These are phyloP conservation scores for Pteronura brasiliensis DNA, from an alignment of 2,113 vertebrate genomes.

Conservation along the genomic window DNA sequence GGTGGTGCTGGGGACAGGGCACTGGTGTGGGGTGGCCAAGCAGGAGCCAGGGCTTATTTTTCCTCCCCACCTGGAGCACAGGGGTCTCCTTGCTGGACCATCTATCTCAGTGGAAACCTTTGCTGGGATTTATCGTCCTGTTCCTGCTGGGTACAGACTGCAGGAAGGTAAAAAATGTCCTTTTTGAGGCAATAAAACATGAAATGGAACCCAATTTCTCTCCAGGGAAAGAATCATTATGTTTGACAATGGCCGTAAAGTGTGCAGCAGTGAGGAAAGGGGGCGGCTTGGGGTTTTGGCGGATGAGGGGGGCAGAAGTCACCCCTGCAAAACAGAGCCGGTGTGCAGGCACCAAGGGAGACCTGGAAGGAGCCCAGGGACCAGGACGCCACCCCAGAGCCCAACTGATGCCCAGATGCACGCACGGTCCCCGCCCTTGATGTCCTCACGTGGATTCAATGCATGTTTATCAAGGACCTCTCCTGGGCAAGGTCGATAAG, in stretches of 20 bases:
- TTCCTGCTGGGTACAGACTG: constrained; percentile 74
- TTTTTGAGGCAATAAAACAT: constrained; percentile 84
- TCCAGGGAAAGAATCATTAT: constrained; percentile 82
- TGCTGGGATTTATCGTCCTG: constrained; percentile 80
- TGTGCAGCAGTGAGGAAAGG: constrained; percentile 16
- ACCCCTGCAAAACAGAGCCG: rapidly evolving
- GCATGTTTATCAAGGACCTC: background rate
- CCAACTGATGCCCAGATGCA: too few relatives aligned
- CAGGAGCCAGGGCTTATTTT: constrained; percentile 52
- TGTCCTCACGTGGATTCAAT: rapidly evolving
- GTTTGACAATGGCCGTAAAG: constrained; percentile 82
- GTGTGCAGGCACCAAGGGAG: background rate
- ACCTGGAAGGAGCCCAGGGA: background rate
- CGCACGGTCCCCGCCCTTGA: background rate
- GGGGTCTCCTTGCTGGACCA: constrained; percentile 66
- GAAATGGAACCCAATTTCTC: constrained; percentile 82
- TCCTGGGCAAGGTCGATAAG: rapidly evolving
- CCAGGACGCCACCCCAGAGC: background rate
- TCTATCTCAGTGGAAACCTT: constrained; percentile 78
- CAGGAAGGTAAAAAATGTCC: constrained; percentile 83
- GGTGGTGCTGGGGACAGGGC: background rate
- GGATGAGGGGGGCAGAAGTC: too few relatives aligned
- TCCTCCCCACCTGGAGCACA: constrained; percentile 40
- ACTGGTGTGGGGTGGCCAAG: rapidly evolving
- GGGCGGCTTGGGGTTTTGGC: background rate